A percentile compares a stretch with the other conserved stretches of the same genome.
Conservation (phyloP, 2,797 vertebrate genomes). For the Labroides dimidiatus region DNA sequence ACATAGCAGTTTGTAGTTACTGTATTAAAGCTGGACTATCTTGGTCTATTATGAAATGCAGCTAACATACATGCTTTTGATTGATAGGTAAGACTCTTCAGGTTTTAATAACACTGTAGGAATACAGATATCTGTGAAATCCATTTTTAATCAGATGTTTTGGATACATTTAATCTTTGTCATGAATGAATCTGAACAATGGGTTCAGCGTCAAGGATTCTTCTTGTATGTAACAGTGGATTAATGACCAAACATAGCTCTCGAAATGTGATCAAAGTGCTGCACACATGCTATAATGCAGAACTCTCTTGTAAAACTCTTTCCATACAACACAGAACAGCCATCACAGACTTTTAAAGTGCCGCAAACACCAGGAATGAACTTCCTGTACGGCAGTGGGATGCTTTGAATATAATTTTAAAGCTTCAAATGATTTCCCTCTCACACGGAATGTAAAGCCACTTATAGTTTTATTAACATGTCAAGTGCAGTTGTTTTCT, state of each 20-base stretch:
- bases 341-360: conserved; percentile 45
- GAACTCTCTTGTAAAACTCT: conserved; percentile 56
- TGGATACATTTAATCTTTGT: no score
- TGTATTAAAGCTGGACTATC: no score
- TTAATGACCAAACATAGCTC: conserved; percentile 20
- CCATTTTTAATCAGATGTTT: no score
- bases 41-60: no score
- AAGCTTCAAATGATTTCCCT: conserved; percentile 31
- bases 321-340: conserved; percentile 44
- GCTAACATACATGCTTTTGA: no score
- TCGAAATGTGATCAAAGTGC: conserved; percentile 34
- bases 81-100: no score
- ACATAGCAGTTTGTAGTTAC: no score
- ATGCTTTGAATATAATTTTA: conserved; percentile 59
- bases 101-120: no score
- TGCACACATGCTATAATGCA: conserved; percentile 38
- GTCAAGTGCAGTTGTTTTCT: conserved; percentile 57
- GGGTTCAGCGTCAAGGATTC: conserved; percentile 14
- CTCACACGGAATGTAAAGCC: conserved; percentile 48
- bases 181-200: not conserved
- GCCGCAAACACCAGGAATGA: conserved; percentile 44
- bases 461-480: conserved; percentile 59
- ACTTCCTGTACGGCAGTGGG: conserved; percentile 55
- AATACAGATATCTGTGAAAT: no score
- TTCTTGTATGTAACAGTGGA: conserved; percentile 10